Conservation (phyloP, 2,888 invertebrate species). For the Cheilosia soror region DNA sequence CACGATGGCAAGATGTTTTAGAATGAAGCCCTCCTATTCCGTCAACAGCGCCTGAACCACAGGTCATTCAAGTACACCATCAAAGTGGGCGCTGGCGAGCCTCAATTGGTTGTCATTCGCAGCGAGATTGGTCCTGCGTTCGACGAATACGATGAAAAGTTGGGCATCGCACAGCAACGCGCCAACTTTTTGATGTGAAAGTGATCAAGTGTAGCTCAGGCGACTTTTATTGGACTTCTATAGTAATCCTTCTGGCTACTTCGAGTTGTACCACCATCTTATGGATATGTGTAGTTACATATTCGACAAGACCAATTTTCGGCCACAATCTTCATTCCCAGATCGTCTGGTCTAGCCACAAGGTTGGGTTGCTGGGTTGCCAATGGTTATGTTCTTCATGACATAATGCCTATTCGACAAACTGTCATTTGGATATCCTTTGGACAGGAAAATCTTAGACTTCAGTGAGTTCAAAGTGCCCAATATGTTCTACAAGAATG, state of each 20-base stretch:
- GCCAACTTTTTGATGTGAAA: constrained; percentile 88
- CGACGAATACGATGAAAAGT: constrained; percentile 85
- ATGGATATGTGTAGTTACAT: constrained; percentile 85
- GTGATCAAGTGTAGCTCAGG: constrained; percentile 88
- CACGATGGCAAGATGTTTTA: constrained; percentile 81
- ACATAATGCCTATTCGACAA: constrained; percentile 87
- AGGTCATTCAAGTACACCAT: constrained; percentile 86
- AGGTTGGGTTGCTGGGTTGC: constrained; percentile 88
- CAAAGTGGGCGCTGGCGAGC: constrained; percentile 85
- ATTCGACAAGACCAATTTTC: constrained; percentile 85
- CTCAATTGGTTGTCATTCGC: constrained; percentile 86
- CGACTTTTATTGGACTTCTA: constrained; percentile 87
- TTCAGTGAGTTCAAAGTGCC: constrained; percentile 86
- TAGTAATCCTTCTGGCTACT: constrained; percentile 85
- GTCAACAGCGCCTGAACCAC: constrained; percentile 88
- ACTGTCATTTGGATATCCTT: constrained; percentile 89
- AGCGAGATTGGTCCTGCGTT: constrained; percentile 89
- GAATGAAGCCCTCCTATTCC: constrained; percentile 84
- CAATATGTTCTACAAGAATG: constrained; percentile 88
- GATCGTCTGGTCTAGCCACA: constrained; percentile 89
- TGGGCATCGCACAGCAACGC: constrained; percentile 86
- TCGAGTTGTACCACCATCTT: constrained; percentile 81
- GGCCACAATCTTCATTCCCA: constrained; percentile 88
- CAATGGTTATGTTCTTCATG: constrained; percentile 87
- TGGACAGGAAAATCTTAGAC: constrained; percentile 88